Conservation (phyloP, 1,140 invertebrate genomes). For the Drosophila neocordata region DNA sequence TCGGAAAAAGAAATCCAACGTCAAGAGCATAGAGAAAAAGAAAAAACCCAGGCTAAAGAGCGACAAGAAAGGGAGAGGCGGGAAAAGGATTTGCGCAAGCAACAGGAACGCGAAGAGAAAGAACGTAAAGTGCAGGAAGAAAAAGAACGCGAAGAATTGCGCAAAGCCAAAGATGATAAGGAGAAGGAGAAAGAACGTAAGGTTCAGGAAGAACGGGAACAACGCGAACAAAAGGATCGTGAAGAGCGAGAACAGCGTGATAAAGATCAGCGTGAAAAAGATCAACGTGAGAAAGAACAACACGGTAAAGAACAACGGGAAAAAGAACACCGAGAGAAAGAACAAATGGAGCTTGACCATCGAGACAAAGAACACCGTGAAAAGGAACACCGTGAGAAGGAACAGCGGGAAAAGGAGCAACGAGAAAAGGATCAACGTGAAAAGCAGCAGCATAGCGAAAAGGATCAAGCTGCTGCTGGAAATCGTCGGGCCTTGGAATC, state of each 20-base stretch:
- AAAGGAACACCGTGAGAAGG: constrained; percentile 46
- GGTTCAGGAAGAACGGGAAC: constrained; percentile 51
- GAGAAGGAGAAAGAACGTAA: constrained; percentile 79
- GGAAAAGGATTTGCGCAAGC: constrained; percentile 59
- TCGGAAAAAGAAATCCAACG: constrained; percentile 44
- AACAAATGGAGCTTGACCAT: constrained; percentile 66
- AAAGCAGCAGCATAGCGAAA: constrained; percentile 56
- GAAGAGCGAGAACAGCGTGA: constrained; percentile 81
- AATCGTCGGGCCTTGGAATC: too few relatives aligned
- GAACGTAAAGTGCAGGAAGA: constrained; percentile 76
- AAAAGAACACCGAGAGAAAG: constrained; percentile 41
- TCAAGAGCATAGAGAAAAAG: constrained; percentile 39
- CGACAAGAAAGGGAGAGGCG: constrained; percentile 64
- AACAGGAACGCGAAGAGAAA: constrained; percentile 73
- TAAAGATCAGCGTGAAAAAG: constrained; percentile 81
- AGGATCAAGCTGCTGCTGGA: constrained; percentile 37
- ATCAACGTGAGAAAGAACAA: constrained; percentile 81
- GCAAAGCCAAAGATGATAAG: constrained; percentile 82
- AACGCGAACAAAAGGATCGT: constrained; percentile 76
- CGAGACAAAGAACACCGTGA: constrained; percentile 67
- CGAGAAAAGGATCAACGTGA: constrained; percentile 49
- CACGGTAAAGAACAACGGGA: constrained; percentile 68
- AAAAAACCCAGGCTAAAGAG: constrained; percentile 45
- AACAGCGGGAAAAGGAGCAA: constrained; percentile 57
- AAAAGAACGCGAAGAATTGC: constrained; percentile 69